Percentiles rank a stretch among this genome's conserved stretches.
These are phyloP conservation scores for Kryptopterus vitreolus DNA, from an alignment of 2,797 vertebrate genomes.

Conservation along the genomic window DNA sequence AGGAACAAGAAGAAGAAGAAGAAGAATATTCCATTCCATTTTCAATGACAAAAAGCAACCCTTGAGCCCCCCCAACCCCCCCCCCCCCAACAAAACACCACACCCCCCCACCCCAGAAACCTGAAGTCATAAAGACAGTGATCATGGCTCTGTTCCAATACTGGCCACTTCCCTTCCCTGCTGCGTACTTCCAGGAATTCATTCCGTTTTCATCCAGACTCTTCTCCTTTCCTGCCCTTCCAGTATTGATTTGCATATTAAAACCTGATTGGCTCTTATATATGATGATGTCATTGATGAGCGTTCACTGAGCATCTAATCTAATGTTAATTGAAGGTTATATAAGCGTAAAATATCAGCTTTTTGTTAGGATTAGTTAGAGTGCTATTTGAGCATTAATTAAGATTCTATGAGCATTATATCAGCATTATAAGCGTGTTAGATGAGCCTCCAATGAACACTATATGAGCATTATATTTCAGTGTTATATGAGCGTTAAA, in stretches of 20 bases:
- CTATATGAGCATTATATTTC: not conserved
- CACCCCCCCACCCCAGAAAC: not conserved
- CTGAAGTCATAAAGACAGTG: not conserved
- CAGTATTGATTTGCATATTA: not conserved
- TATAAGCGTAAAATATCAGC: not conserved
- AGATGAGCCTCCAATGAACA: not conserved
- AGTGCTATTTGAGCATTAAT: no score
- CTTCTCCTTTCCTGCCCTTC: not conserved
- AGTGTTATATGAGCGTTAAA: not conserved
- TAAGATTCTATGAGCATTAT: not conserved
- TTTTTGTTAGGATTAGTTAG: no score
- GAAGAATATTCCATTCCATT: no score
- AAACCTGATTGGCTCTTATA: not conserved
- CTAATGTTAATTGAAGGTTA: not conserved
- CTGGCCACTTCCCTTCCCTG: not conserved
- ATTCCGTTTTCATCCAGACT: no score
- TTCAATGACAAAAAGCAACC: no score
- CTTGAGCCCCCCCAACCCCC: no score
- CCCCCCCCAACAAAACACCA: no score
- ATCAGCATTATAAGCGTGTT: not conserved
- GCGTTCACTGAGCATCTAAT: no score
- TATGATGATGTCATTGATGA: constrained; percentile 1
- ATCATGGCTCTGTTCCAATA: not conserved
- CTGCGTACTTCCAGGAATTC: not conserved
- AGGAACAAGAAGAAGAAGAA: constrained; percentile 47